Conservation (phyloP, 2,797 vertebrate species). For the Aphelocoma californica region DNA sequence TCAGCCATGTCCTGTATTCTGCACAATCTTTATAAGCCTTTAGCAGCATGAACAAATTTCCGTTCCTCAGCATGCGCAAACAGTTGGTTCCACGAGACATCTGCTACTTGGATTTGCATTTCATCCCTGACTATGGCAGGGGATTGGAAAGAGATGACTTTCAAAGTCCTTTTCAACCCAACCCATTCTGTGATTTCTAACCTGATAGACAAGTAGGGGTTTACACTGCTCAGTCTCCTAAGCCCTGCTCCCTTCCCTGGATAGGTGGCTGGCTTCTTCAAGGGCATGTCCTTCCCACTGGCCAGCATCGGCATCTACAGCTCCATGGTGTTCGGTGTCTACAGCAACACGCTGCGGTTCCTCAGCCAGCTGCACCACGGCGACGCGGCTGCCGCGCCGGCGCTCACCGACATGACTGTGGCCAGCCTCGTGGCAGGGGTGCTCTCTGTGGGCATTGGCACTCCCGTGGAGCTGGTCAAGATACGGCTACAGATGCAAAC, state of each 20-base stretch:
- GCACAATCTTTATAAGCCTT: neutral
- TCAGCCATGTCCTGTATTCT: neutral
- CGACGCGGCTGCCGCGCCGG: conserved; percentile 55
- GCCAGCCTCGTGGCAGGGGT: conserved; percentile 86
- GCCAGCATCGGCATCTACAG: conserved; percentile 91
- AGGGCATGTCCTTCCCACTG: conserved; percentile 95
- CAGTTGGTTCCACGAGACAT: neutral
- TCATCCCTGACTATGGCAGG: neutral
- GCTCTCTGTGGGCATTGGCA: conserved; percentile 86
- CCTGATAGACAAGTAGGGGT: neutral
- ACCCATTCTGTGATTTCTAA: neutral
- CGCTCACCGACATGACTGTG: conserved; percentile 79
- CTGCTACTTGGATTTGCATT: neutral
- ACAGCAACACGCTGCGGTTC: conserved; percentile 85
- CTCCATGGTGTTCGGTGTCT: conserved; percentile 91
- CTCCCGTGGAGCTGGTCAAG: conserved; percentile 93
- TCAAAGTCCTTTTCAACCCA: neutral
- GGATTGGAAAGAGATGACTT: neutral
- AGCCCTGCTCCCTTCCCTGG: neutral
- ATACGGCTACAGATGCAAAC: conserved; percentile 96
- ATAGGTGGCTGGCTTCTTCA: conserved; percentile 91
- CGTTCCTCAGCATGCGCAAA: neutral
- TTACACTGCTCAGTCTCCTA: neutral
- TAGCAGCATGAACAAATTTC: neutral
- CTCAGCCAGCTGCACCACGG: conserved; percentile 81